Base-by-base conservation (phyloP, 2,113 vertebrate species). In the Oceanodroma tethys region DNA sequence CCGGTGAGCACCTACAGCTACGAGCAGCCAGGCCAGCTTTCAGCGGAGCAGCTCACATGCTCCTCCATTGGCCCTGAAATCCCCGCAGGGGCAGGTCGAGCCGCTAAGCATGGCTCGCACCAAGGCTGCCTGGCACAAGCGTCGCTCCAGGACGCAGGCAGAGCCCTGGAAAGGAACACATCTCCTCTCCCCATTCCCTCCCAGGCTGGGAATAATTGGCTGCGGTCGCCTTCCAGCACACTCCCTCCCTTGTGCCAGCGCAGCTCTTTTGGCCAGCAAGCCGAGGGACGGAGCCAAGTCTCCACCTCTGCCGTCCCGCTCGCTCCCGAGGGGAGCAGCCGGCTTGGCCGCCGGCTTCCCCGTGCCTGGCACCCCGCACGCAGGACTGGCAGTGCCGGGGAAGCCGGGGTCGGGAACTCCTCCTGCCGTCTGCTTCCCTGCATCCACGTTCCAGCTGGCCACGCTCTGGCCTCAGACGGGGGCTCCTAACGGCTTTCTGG, bases 261-360 rank as follows among this genome's bases (percentile, higher is more conserved):
- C 76, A 50, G 90, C 89, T 71, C 80, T 91, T 71, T 86, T 96
- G 94, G 96, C 94, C 76, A 59, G 81, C 43, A 7, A 87, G 79
- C 45, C 3, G 2, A 75, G 26, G 29, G 74, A 62, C 6, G 1
- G 43, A 93, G 94, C 88, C 94, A 96, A 96, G 90, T 59, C 92
- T 92, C 92, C 86, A 67, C 66, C 76, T 91, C 83, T 34, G 83
- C 34, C 27, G n/a, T 48, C 66, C 73, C n/a, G 8, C 70, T 87
- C 11, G 8, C 40, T 81, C 67, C 67, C 67, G 4, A 25, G 38
- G 55, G 91, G 9, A 86, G 76, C 89, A 10, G 73, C 30, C 27
- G 7, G 50, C 76, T 91, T 74, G 83, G 91, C 83, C 5, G 16
- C 22, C 7, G 29, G 80, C 83, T 62, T 66, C 25, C 82, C 91